These are phyloP conservation scores for Ruditapes philippinarum DNA, from an alignment of 1,140 invertebrate species.

Conservation along the genomic window DNA sequence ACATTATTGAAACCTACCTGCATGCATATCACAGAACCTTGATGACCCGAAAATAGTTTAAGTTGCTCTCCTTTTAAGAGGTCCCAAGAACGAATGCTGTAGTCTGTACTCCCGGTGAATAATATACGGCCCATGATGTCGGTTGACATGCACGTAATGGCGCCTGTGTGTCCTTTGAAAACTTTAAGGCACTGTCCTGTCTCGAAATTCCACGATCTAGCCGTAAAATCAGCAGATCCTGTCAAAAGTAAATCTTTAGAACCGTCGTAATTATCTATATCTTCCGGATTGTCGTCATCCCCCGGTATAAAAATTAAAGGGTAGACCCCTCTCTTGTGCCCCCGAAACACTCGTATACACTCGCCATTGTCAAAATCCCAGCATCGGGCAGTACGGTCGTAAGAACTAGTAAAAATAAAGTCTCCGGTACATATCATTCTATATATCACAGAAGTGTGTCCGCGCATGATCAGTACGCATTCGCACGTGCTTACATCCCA, in stretches of 20 bases:
- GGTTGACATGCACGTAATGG: constrained; percentile 87
- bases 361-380: constrained; percentile 88
- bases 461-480: constrained; percentile 87
- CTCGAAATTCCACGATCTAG: constrained; percentile 88
- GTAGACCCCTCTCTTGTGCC: constrained; percentile 88
- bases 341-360: constrained; percentile 86
- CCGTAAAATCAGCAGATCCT: constrained; percentile 88
- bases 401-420: constrained; percentile 88
- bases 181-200: constrained; percentile 87
- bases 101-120: constrained; percentile 88
- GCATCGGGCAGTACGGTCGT: constrained; percentile 88
- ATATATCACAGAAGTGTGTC: constrained; percentile 88
- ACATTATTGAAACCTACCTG: constrained; percentile 80
- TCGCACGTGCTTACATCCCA: constrained; percentile 88
- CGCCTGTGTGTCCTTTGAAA: constrained; percentile 86
- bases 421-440: constrained; percentile 88
- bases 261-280: constrained; percentile 79
- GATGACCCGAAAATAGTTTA: constrained; percentile 87
- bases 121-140: constrained; percentile 86
- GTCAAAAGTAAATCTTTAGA: constrained; percentile 87
- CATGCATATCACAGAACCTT: constrained; percentile 88
- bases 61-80: constrained; percentile 86
- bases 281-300: constrained; percentile 80
- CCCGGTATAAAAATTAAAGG: constrained; percentile 88
- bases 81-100: constrained; percentile 87